Evolutionary conservation across 2,888 invertebrate genomes (phyloP).

Genomic region (Cataglyphis altisquamis): DNA sequence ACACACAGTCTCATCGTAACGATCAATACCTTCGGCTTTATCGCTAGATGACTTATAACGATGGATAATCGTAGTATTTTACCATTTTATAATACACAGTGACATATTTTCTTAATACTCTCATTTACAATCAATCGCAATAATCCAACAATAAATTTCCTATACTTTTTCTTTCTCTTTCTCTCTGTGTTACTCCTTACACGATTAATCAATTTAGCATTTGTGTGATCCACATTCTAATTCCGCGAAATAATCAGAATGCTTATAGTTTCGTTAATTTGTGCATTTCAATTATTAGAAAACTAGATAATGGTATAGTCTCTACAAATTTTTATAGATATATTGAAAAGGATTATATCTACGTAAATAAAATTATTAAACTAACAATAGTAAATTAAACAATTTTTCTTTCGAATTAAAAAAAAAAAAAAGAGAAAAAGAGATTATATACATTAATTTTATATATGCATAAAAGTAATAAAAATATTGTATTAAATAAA

Average conservation of each 20-base stretch:
- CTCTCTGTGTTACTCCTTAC: not conserved
- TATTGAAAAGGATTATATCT: not conserved
- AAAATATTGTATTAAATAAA: not conserved
- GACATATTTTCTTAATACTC: conserved; percentile 69
- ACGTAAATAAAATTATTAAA: not conserved
- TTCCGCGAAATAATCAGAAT: too few relatives aligned
- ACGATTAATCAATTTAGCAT: conserved; percentile 27
- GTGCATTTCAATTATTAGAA: not conserved
- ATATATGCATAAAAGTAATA: not conserved
- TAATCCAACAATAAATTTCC: conserved; percentile 35
- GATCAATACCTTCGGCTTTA: conserved; percentile 75
- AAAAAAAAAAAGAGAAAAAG: not conserved
- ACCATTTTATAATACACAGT: conserved; percentile 57
- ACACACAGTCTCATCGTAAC: conserved; percentile 66
- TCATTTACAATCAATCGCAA: conserved; percentile 60
- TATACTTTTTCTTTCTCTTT: not conserved
- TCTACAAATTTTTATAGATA: not conserved
- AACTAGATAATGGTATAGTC: not conserved
- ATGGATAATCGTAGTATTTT: conserved; percentile 35
- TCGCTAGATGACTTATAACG: conserved; percentile 59
- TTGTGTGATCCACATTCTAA: not conserved
- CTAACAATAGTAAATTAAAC: not conserved
- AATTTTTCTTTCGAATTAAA: not conserved
- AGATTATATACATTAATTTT: not conserved
- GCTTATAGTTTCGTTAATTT: not conserved